Evolutionary conservation across 1,140 invertebrate species (phyloP).

Genomic region (Tetraneura akinire): DNA sequence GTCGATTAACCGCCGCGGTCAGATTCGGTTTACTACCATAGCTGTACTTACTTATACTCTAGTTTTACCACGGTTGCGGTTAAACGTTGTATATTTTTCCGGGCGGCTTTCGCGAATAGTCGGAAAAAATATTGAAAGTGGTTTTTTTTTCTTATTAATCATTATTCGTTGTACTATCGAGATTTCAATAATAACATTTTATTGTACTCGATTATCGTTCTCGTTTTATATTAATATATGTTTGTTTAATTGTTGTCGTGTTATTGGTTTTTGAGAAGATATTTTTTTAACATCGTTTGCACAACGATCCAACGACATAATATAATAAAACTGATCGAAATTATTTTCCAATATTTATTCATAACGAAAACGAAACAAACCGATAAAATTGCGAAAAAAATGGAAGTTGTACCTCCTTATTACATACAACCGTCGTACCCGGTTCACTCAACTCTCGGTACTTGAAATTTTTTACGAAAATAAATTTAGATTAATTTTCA

Average conservation of each 20-base stretch:
- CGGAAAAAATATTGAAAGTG: no score
- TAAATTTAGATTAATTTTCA: no score
- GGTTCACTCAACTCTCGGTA: slow-evolving; percentile 47
- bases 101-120: not conserved
- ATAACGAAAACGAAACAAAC: slow-evolving; percentile 7
- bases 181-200: no score
- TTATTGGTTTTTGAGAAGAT: not conserved
- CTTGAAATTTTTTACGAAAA: not conserved
- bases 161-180: not conserved
- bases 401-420: slow-evolving; percentile 46
- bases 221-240: not conserved
- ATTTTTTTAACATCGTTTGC: not conserved
- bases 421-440: slow-evolving; percentile 46
- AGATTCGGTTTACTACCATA: slow-evolving; percentile 48
- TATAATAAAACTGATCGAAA: not conserved
- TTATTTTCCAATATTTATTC: not conserved
- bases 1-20: slow-evolving; percentile 29
- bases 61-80: not conserved
- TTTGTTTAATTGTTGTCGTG: not conserved
- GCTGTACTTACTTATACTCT: slow-evolving; percentile 9
- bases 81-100: not conserved
- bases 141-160: not conserved
- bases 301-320: no score
- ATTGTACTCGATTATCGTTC: no score
- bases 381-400: slow-evolving; percentile 35